A percentile compares a stretch with the other conserved stretches of the same genome.
Evolutionary conservation across 2,797 vertebrate species (phyloP).

Genomic region (Acanthornis magna): DNA sequence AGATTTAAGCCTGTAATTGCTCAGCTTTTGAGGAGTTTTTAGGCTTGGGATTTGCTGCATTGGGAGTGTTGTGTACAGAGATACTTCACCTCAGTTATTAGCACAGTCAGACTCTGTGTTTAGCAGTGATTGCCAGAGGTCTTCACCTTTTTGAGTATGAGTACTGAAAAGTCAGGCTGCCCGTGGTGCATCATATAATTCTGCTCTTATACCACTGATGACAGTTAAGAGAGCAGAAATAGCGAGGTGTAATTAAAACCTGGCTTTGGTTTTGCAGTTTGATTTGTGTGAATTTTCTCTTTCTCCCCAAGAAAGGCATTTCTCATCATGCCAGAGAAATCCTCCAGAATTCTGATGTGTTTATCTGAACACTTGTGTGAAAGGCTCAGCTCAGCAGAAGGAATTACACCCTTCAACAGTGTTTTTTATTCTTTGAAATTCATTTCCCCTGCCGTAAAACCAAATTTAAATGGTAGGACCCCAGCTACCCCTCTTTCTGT

Average conservation of each 20-base stretch:
- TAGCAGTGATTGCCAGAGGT: background rate
- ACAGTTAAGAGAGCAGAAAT: background rate
- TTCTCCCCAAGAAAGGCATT: background rate
- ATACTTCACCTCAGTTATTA: background rate
- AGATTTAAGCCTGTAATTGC: background rate
- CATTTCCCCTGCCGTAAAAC: background rate
- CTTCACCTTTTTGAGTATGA: background rate
- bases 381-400: background rate
- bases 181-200: background rate
- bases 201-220: background rate
- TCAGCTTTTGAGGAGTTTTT: background rate
- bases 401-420: background rate
- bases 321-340: background rate
- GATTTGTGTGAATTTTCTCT: background rate
- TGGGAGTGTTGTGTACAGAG: background rate
- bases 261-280: background rate
- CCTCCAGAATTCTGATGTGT: background rate
- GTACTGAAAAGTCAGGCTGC: background rate
- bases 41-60: background rate
- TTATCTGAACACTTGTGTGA: background rate
- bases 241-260: background rate
- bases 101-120: background rate
- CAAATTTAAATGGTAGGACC: background rate
- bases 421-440: background rate
- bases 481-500: background rate